Evolutionary conservation across 1,140 invertebrate species (phyloP).

Genomic region (Papilio helenus): DNA sequence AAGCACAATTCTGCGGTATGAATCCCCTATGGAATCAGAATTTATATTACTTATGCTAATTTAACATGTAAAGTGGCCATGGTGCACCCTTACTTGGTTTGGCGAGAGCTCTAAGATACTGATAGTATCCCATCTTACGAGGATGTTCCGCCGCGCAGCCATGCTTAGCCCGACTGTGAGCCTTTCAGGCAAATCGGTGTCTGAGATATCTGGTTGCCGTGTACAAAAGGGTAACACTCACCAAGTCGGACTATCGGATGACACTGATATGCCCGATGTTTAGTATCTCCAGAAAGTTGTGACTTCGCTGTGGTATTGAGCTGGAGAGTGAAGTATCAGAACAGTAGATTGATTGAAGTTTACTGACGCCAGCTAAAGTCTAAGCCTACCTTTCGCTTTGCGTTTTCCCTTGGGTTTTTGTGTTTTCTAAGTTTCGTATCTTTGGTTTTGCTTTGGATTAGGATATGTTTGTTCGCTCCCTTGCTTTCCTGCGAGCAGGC

Average conservation of each 20-base stretch:
- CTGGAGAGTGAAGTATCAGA: neutral
- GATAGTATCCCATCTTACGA: constrained; percentile 3
- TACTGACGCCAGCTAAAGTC: no score
- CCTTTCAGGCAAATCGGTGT: neutral
- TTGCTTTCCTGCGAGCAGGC: no score
- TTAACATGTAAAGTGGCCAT: constrained; percentile 5
- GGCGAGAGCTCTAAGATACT: constrained; percentile 10
- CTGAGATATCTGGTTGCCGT: neutral
- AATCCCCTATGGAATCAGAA: constrained; percentile 11
- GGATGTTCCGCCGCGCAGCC: constrained; percentile 1
- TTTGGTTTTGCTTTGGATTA: no score
- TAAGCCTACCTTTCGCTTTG: no score
- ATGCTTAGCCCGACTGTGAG: neutral
- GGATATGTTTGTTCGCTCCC: no score
- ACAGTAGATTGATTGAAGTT: neutral
- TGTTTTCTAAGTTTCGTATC: no score
- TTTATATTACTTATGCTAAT: constrained; percentile 6
- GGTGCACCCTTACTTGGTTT: constrained; percentile 10
- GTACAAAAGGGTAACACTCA: constrained; percentile 4
- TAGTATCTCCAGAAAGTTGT: neutral
- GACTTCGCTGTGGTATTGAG: constrained; percentile 3
- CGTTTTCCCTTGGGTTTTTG: no score
- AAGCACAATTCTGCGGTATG: constrained; percentile 10
- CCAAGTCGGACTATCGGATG: constrained; percentile 2
- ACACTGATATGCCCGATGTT: neutral